Conservation (phyloP, 2,797 vertebrate species). For the Rhyacichthys aspro region DNA sequence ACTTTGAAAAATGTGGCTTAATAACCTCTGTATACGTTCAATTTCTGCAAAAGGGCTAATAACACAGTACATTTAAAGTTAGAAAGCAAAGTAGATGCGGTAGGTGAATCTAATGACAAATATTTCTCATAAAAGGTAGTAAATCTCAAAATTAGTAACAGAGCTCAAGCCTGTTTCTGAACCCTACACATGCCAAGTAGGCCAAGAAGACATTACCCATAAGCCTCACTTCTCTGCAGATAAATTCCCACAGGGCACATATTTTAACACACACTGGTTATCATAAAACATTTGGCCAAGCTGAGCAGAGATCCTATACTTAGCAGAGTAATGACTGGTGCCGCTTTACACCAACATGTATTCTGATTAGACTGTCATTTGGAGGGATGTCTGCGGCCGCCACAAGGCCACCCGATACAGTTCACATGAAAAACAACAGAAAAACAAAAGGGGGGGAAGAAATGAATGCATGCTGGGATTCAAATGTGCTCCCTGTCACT, state of each 20-base stretch:
- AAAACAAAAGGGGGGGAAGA: conserved; percentile 30
- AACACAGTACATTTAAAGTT: neutral
- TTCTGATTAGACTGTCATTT: conserved; percentile 82
- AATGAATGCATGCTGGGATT: conserved; percentile 17
- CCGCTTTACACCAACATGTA: conserved; percentile 72
- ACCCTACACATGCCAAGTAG: conserved; percentile 9
- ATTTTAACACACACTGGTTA: conserved; percentile 71
- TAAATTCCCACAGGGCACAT: conserved; percentile 64
- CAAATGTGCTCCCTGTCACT: conserved; percentile 22
- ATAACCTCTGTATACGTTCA: too few relatives aligned
- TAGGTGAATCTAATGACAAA: neutral
- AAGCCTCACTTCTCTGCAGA: conserved; percentile 34
- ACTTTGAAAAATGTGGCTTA: too few relatives aligned
- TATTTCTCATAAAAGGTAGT: neutral
- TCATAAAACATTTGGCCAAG: conserved; percentile 62
- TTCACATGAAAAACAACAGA: conserved; percentile 65
- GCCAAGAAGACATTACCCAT: conserved; percentile 29
- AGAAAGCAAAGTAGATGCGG: neutral
- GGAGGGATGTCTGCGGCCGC: conserved; percentile 68
- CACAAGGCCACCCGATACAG: conserved; percentile 60
- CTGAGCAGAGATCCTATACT: conserved; percentile 71
- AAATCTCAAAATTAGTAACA: conserved; percentile 1
- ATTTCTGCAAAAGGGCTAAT: too few relatives aligned
- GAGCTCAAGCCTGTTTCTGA: neutral
- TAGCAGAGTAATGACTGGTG: conserved; percentile 78